Evolutionary conservation across 2,113 vertebrate genomes (phyloP).

Genomic region (Bombycilla garrulus): DNA sequence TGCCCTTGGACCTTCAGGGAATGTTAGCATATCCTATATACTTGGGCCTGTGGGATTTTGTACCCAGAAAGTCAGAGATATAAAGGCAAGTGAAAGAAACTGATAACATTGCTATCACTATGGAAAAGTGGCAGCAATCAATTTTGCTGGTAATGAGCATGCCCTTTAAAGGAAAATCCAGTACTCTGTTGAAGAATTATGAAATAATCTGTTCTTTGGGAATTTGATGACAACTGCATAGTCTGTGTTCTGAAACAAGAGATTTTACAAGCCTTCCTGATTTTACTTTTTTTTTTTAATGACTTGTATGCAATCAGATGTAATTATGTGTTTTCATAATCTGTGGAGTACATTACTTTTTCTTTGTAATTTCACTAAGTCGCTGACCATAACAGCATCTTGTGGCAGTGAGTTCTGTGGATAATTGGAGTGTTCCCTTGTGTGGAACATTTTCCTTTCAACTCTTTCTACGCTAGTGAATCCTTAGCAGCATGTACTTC

Average conservation of each 20-base stretch:
- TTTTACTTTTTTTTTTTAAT: neutral
- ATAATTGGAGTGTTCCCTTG: neutral
- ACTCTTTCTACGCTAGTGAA: neutral
- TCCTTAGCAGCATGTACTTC: neutral
- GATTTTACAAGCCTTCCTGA: neutral
- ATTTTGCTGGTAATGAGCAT: neutral
- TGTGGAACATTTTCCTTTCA: neutral
- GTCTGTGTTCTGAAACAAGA: neutral
- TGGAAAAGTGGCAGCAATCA: neutral
- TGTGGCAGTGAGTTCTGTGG: neutral
- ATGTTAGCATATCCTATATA: neutral
- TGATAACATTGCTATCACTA: neutral
- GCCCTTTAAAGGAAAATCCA: neutral
- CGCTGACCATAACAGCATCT: neutral
- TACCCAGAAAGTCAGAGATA: neutral
- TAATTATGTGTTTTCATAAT: neutral
- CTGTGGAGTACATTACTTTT: neutral
- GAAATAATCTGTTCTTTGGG: neutral
- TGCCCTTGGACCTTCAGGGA: neutral
- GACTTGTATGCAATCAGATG: neutral
- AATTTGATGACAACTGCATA: neutral
- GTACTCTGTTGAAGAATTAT: neutral
- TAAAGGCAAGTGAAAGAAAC: neutral
- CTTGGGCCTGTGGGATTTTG: neutral
- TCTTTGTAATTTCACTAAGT: neutral